Percentiles rank a stretch among this genome's conserved stretches.
Conservation (phyloP, 2,797 vertebrate genomes). For the Macropus fuliginosus region DNA sequence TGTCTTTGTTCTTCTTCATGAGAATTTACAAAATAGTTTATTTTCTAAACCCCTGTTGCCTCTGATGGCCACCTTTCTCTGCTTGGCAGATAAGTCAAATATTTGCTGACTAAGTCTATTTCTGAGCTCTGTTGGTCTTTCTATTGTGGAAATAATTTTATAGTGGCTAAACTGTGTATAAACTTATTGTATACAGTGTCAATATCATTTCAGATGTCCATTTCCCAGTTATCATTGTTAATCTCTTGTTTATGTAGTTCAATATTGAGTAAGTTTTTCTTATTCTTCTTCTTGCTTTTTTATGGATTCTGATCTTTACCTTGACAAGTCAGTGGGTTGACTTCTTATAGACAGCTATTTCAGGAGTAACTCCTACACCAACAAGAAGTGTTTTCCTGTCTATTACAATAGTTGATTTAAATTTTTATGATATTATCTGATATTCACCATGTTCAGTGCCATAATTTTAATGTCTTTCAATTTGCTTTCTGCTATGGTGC, state of each 20-base stretch:
- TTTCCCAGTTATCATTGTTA: neutral
- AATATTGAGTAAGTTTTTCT: neutral
- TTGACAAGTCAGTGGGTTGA: neutral
- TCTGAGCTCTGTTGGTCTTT: neutral
- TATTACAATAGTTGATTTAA: neutral
- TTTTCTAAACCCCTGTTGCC: neutral
- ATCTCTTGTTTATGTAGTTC: neutral
- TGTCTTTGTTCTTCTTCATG: neutral
- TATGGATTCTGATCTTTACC: neutral
- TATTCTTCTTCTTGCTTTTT: neutral
- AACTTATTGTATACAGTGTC: neutral
- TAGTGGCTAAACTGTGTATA: neutral
- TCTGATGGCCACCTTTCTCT: neutral
- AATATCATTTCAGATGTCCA: neutral
- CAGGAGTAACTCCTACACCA: neutral
- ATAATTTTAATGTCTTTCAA: slow-evolving; percentile 70
- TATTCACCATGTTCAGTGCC: slow-evolving; percentile 35
- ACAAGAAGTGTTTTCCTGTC: neutral
- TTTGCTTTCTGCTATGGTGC: slow-evolving; percentile 68
- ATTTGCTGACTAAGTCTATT: neutral
- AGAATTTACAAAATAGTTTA: neutral
- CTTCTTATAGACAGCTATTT: neutral
- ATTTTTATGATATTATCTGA: neutral
- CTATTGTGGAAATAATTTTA: neutral
- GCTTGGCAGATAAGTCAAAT: neutral